Evolutionary conservation across 2,113 vertebrate species (phyloP).

Genomic region (Gallinago jamesoni): DNA sequence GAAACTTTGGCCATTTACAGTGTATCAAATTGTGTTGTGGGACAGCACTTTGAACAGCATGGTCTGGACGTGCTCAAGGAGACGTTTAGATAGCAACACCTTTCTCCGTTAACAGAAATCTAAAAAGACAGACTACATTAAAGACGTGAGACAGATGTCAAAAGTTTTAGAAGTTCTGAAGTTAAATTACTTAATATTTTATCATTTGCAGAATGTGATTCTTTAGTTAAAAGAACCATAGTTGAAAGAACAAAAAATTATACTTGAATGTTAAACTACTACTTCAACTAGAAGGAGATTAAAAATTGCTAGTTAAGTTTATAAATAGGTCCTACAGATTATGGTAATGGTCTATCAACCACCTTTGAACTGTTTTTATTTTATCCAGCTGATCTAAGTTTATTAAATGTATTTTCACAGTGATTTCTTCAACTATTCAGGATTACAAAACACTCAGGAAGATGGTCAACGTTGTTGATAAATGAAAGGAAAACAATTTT

Average conservation of each 20-base stretch:
- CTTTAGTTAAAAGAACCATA: not conserved
- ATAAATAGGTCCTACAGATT: not conserved
- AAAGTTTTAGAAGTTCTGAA: not conserved
- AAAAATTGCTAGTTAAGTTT: slow-evolving; percentile 33
- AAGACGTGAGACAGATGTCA: not conserved
- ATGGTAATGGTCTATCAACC: slow-evolving; percentile 1
- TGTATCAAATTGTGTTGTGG: not conserved
- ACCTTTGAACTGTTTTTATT: slow-evolving; percentile 46
- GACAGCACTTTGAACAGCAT: not conserved
- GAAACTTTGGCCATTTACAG: not conserved
- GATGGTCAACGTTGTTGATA: not conserved
- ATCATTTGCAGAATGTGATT: not conserved
- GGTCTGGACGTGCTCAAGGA: not conserved
- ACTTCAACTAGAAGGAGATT: slow-evolving; percentile 14
- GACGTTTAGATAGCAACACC: not conserved
- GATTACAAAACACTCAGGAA: not conserved
- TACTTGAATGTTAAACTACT: slow-evolving; percentile 37
- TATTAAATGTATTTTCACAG: slow-evolving; percentile 51
- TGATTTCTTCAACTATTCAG: slow-evolving; percentile 55
- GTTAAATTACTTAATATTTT: not conserved
- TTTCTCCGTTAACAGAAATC: not conserved
- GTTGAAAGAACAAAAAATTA: not conserved
- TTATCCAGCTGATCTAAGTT: slow-evolving; percentile 3
- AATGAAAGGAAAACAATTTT: slow-evolving; percentile 31
- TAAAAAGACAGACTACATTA: not conserved